Evolutionary conservation across 2,888 invertebrate genomes (phyloP).

Genomic region (Zhuqinia jingwanae): DNA sequence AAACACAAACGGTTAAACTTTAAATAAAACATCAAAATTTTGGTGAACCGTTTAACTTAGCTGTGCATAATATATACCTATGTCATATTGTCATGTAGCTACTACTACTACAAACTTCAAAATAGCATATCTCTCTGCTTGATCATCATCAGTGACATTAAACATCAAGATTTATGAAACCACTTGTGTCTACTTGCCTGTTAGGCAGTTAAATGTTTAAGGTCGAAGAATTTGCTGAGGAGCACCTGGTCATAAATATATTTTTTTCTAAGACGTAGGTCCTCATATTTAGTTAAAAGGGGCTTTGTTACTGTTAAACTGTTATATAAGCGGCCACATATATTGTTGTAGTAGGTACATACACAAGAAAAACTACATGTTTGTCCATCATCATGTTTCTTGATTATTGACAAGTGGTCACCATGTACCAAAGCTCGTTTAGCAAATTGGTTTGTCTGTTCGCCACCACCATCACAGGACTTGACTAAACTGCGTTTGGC

Average conservation of each 20-base stretch:
- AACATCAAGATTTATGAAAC: slow-evolving; percentile 52
- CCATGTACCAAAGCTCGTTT: slow-evolving; percentile 68
- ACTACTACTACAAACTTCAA: neutral
- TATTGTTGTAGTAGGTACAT: slow-evolving; percentile 44
- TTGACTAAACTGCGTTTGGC: slow-evolving; percentile 67
- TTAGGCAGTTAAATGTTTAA: slow-evolving; percentile 12
- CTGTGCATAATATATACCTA: too few relatives aligned
- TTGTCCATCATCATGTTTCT: slow-evolving; percentile 69
- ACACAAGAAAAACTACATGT: slow-evolving; percentile 51
- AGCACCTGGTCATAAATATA: slow-evolving; percentile 61
- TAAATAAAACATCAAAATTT: too few relatives aligned
- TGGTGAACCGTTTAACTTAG: too few relatives aligned
- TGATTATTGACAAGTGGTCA: slow-evolving; percentile 73
- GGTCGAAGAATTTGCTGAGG: slow-evolving; percentile 31
- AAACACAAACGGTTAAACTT: too few relatives aligned
- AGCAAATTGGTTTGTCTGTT: slow-evolving; percentile 71
- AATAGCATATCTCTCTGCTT: slow-evolving; percentile 46
- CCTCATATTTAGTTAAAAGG: neutral
- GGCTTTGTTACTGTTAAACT: slow-evolving; percentile 10
- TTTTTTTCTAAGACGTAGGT: slow-evolving; percentile 66
- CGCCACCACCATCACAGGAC: slow-evolving; percentile 20
- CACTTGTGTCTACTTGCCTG: slow-evolving; percentile 41
- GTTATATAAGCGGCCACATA: neutral
- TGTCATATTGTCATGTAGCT: neutral
- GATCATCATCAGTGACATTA: slow-evolving; percentile 60